Evolutionary conservation across 2,888 invertebrate genomes (phyloP).

Genomic region (Pyrocoelia pectoralis): DNA sequence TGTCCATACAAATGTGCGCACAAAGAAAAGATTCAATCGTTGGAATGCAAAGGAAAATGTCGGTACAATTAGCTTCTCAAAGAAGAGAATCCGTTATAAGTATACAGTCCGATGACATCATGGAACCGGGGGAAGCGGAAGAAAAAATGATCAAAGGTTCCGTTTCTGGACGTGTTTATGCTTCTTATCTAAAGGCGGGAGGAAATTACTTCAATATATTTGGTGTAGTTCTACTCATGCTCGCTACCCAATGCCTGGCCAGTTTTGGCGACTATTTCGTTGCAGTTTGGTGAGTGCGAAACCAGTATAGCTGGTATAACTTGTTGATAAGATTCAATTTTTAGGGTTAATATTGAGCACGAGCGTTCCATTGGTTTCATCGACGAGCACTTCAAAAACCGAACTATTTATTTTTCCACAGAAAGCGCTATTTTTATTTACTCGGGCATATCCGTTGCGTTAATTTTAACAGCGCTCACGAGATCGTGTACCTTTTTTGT

Average conservation of each 20-base stretch:
- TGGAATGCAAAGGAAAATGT: slow-evolving; percentile 59
- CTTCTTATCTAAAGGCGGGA: slow-evolving; percentile 76
- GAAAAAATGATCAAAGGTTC: slow-evolving; percentile 72
- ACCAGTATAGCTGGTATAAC: neutral
- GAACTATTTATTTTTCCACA: neutral
- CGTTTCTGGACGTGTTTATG: slow-evolving; percentile 65
- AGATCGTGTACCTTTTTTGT: slow-evolving; percentile 73
- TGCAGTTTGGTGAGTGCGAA: slow-evolving; percentile 70
- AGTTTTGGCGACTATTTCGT: slow-evolving; percentile 85
- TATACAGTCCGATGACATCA: slow-evolving; percentile 51
- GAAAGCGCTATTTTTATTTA: slow-evolving; percentile 45
- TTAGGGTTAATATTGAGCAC: slow-evolving; percentile 48
- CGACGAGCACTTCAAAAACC: neutral
- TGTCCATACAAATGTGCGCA: slow-evolving; percentile 24
- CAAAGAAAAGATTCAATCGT: slow-evolving; percentile 65
- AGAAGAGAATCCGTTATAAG: slow-evolving; percentile 3
- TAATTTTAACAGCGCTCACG: slow-evolving; percentile 62
- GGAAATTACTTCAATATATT: slow-evolving; percentile 73
- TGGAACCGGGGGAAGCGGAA: slow-evolving; percentile 58
- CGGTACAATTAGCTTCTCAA: neutral
- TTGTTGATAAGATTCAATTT: no score
- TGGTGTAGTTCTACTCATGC: slow-evolving; percentile 69
- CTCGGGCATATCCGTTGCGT: slow-evolving; percentile 61
- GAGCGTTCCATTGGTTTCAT: neutral
- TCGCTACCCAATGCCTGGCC: slow-evolving; percentile 74